Conservation (phyloP, 1,140 invertebrate genomes). For the Drosophila melanica region DNA sequence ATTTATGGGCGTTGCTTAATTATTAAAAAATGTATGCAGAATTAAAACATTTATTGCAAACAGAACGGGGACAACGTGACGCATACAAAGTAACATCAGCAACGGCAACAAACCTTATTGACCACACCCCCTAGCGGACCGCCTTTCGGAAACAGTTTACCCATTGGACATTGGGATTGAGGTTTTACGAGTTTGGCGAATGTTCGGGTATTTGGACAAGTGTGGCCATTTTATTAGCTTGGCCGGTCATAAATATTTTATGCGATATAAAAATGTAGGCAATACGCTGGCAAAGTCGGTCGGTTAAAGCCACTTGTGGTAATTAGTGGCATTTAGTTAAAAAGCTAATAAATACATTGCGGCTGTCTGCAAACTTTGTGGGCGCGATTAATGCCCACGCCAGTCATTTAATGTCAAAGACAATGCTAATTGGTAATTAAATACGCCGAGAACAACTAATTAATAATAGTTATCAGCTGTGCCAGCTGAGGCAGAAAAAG, state of each 20-base stretch:
- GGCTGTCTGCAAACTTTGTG: slow-evolving; percentile 22
- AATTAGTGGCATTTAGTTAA: slow-evolving; percentile 76
- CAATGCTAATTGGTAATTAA: slow-evolving; percentile 70
- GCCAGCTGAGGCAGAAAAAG: neutral
- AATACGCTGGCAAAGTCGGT: slow-evolving; percentile 15
- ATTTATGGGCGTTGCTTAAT: slow-evolving; percentile 73
- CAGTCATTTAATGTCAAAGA: slow-evolving; percentile 42
- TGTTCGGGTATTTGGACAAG: slow-evolving; percentile 48
- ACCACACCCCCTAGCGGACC: slow-evolving; percentile 11
- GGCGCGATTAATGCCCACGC: slow-evolving; percentile 56
- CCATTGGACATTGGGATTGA: slow-evolving; percentile 47
- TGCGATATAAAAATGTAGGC: slow-evolving; percentile 68
- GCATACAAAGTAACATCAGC: slow-evolving; percentile 57
- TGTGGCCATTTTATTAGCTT: slow-evolving; percentile 60
- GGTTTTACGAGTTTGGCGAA: slow-evolving; percentile 48
- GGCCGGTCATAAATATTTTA: slow-evolving; percentile 75
- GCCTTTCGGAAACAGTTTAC: slow-evolving; percentile 8
- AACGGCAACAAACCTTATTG: neutral
- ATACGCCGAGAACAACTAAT: slow-evolving; percentile 14
- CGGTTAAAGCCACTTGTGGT: slow-evolving; percentile 67
- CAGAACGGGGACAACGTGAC: slow-evolving; percentile 64
- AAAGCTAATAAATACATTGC: slow-evolving; percentile 72
- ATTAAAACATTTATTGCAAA: slow-evolving; percentile 80
- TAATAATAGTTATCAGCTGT: slow-evolving; percentile 18
- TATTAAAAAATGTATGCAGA: slow-evolving; percentile 78